phyloP scores from a whole-genome alignment of 2,888 invertebrate genomes.

The Diarsia brunnea region DNA sequence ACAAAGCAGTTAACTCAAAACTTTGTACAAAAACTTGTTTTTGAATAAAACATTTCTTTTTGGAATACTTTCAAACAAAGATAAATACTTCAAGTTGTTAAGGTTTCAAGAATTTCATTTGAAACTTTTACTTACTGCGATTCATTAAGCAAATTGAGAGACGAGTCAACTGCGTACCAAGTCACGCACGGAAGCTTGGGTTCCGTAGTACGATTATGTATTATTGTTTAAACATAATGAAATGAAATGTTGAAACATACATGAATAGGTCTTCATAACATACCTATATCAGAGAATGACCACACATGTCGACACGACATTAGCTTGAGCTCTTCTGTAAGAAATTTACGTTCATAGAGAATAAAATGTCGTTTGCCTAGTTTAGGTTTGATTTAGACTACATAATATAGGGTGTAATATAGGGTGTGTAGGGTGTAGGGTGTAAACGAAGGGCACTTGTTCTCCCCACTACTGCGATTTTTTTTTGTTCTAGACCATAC shows the following conservation, averaged over 20 bases:
- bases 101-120: constrained; percentile 37
- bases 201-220: neutral
- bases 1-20: neutral
- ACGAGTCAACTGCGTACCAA: neutral
- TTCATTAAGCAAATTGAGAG: constrained; percentile 59
- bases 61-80: constrained; percentile 31
- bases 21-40: neutral
- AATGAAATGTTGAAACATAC: no score
- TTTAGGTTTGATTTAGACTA: neutral
- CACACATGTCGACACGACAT: neutral
- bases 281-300: neutral
- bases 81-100: constrained; percentile 37
- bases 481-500: no score
- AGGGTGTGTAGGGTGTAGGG: no score
- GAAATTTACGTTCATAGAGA: neutral
- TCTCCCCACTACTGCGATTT: no score
- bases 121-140: constrained; percentile 49
- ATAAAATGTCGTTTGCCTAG: neutral
- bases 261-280: neutral
- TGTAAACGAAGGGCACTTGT: no score
- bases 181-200: neutral
- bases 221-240: neutral
- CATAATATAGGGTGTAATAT: no score
- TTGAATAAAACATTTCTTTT: constrained; percentile 29
- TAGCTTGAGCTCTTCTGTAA: neutral